Conservation (phyloP, 35 echinoderm and acorn worm genomes). For the Apostichopus californicus region DNA sequence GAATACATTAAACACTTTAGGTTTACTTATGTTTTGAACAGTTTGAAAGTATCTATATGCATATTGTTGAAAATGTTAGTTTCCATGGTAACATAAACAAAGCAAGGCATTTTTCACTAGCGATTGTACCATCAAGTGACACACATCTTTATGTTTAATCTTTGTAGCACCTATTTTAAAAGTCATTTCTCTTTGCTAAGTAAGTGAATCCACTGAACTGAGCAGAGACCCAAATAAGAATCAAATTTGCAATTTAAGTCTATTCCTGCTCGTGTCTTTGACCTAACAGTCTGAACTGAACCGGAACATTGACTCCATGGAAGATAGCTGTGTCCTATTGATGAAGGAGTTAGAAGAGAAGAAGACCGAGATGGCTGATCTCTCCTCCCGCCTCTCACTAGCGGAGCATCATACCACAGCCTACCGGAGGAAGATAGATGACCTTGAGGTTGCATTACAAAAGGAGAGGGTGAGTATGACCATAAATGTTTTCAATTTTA, state of each 20-base stretch:
- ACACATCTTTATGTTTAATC: background rate
- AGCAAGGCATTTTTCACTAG: too few species aligned
- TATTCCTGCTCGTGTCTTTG: background rate
- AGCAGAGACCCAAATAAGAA: too few species aligned
- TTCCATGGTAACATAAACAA: too few species aligned
- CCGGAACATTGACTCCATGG: background rate
- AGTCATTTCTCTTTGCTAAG: too few species aligned
- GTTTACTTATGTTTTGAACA: too few species aligned
- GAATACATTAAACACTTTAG: too few species aligned
- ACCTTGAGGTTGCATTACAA: slow-evolving; percentile 3
- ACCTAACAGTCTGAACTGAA: slow-evolving; percentile 2
- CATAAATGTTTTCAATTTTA: too few species aligned
- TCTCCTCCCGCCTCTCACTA: background rate
- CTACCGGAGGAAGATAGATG: slow-evolving; percentile 22
- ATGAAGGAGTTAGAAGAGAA: slow-evolving; percentile 4
- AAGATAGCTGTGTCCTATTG: background rate
- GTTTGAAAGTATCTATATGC: too few species aligned
- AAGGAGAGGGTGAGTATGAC: slow-evolving; percentile 8
- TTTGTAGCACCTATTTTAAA: too few species aligned
- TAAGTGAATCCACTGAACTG: too few species aligned
- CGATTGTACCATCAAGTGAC: background rate
- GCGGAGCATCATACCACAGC: slow-evolving; percentile 13
- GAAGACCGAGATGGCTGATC: slow-evolving; percentile 5
- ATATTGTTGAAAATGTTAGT: too few species aligned
- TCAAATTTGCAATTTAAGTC: background rate